Percentiles rank a stretch among this genome's conserved stretches.
Conservation (phyloP, 2,113 vertebrate species). For the Setophaga kirtlandii region DNA sequence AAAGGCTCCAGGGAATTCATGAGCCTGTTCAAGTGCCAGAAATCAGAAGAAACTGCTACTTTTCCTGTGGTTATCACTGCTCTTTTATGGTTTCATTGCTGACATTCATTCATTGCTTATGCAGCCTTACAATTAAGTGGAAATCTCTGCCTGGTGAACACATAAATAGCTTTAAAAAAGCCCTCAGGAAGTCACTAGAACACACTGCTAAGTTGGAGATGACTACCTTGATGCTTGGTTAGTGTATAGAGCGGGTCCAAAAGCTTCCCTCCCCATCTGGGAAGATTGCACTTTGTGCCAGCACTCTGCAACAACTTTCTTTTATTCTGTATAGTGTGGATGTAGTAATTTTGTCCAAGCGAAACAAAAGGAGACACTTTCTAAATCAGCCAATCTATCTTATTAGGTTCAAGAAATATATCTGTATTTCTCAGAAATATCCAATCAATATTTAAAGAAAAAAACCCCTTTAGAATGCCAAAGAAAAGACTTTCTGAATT, state of each 20-base stretch:
- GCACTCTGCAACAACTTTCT: slow-evolving; percentile 35
- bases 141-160: slow-evolving; percentile 40
- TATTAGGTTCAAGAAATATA: background rate
- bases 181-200: slow-evolving; percentile 40
- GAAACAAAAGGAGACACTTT: background rate
- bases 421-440: background rate
- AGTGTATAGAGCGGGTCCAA: slow-evolving; percentile 24
- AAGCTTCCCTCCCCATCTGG: slow-evolving; percentile 53
- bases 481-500: background rate
- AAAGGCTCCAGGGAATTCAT: background rate
- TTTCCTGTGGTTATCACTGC: background rate
- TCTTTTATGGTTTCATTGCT: background rate
- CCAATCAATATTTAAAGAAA: slow-evolving; percentile 1
- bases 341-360: background rate
- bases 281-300: slow-evolving; percentile 45
- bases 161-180: slow-evolving; percentile 45
- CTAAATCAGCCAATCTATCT: background rate
- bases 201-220: slow-evolving; percentile 22
- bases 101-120: slow-evolving; percentile 12
- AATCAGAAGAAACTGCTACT: slow-evolving; percentile 6
- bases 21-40: background rate
- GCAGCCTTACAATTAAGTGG: slow-evolving; percentile 37
- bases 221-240: slow-evolving; percentile 45
- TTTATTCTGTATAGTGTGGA: slow-evolving; percentile 4
- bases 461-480: background rate